Base-by-base conservation (phyloP, 2,113 vertebrate genomes). In the Onychostruthus taczanowskii region DNA sequence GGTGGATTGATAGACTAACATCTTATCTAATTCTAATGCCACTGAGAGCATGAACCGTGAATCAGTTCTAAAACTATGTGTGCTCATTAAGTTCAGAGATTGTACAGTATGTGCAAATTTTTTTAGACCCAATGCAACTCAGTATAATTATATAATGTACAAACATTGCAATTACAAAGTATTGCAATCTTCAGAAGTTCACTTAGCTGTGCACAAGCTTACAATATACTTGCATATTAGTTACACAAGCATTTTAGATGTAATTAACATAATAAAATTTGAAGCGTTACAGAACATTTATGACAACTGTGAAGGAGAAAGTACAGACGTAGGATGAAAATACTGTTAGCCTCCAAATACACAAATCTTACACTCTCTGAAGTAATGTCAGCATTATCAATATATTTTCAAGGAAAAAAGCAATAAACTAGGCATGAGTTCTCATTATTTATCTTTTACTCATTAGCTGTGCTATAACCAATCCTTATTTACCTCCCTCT, bases 261-360 rank as follows among this genome's bases (percentile, higher is more conserved):
- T 77, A 96, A 96, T 97, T 95, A 94, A 59, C 53, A 19, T 89
- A 58, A 85, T 95, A 96, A 95, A 87, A 94, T 79, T 70, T 92
- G 80, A 97, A 95, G 61, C 81, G 66, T 89, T 95, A 67, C 28
- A 89, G 95, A 96, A 94, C 46, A 70, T 52, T 67, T 86, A 56
- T 81, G 95, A 93, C 58, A 94, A 58, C 69, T 89, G 56, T 85
- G 86, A 79, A 73, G 33, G 84, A 91, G 50, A 82, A 41, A 72
- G 16, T 85, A 94, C 49, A 92, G 43, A 67, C 31, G 39, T 58
- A 68, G 19, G 76, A 44, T n/a, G 78, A 89, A 96, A 95, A 84
- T n/a, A 95, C 21, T 49, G 63, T 94, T 79, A 93, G 52, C 63
- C 67, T 91, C 61, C 17, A 30, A 87, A 89, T 22, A 91, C 20